A percentile compares a stretch with the other conserved stretches of the same genome.
Evolutionary conservation across 2,113 vertebrate species (phyloP).

Genomic region (Anarhynchus alexandrinus): DNA sequence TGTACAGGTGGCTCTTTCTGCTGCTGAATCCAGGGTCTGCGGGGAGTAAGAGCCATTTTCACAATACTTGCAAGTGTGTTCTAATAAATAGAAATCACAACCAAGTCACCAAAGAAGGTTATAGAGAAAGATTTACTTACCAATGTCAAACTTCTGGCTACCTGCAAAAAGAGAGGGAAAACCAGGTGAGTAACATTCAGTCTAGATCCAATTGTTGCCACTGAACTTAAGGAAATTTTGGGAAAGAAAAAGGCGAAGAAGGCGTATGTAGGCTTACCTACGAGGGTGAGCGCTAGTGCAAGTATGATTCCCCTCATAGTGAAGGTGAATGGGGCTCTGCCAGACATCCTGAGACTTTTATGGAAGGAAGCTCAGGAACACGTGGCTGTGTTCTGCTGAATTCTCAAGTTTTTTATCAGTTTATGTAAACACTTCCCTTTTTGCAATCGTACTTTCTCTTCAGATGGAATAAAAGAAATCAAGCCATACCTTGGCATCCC

Average conservation of each 20-base stretch:
- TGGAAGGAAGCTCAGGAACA: conserved; percentile 44
- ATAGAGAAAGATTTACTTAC: conserved; percentile 6
- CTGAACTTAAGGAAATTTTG: neutral
- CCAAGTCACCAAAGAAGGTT: neutral
- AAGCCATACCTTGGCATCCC: neutral
- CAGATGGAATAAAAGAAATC: neutral
- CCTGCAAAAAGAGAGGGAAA: conserved; percentile 31
- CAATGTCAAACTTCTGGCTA: conserved; percentile 46
- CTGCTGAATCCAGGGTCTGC: conserved; percentile 74
- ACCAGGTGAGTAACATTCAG: neutral
- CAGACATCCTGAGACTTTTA: conserved; percentile 53
- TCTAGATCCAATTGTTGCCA: neutral
- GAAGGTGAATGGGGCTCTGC: conserved; percentile 53
- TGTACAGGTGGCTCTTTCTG: conserved; percentile 70
- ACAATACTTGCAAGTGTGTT: neutral
- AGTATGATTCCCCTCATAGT: conserved; percentile 82
- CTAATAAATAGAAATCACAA: neutral
- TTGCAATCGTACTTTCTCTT: conserved; percentile 16
- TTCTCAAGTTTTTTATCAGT: conserved; percentile 61
- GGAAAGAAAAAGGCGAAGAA: neutral
- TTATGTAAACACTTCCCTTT: conserved; percentile 52
- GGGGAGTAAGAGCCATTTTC: neutral
- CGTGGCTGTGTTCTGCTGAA: conserved; percentile 62
- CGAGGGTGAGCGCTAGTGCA: conserved; percentile 76
- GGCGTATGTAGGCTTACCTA: conserved; percentile 69